Evolutionary conservation across 2,888 invertebrate species (phyloP).

Genomic region (Allacma fusca): DNA sequence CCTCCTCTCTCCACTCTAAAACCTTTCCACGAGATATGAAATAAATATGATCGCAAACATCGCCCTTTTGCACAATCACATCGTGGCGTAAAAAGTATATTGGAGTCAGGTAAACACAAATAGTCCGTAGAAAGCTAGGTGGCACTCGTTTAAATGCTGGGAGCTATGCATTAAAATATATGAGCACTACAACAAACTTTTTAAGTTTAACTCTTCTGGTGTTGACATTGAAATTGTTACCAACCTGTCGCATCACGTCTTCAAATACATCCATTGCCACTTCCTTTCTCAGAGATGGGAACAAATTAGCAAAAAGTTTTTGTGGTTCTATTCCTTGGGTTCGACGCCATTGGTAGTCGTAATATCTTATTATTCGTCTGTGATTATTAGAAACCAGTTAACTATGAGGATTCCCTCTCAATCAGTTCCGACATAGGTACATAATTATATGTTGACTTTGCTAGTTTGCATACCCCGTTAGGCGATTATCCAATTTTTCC

Average conservation of each 20-base stretch:
- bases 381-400: too few relatives aligned
- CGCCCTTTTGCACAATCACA: conserved; percentile 45
- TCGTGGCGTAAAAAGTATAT: conserved; percentile 47
- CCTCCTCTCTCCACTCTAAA: conserved; percentile 31
- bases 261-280: conserved; percentile 47
- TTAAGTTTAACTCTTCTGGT: too few relatives aligned
- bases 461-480: conserved; percentile 23
- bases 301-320: conserved; percentile 47
- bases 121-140: conserved; percentile 38
- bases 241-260: conserved; percentile 45
- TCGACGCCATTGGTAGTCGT: conserved; percentile 50
- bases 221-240: background rate
- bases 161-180: conserved; percentile 25
- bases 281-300: conserved; percentile 49
- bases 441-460: too few relatives aligned
- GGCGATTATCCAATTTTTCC: conserved; percentile 41
- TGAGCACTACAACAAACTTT: background rate
- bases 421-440: too few relatives aligned
- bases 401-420: too few relatives aligned
- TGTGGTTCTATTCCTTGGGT: conserved; percentile 51
- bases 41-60: conserved; percentile 49
- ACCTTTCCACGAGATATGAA: conserved; percentile 47
- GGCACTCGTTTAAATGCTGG: conserved; percentile 45
- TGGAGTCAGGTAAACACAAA: conserved; percentile 45
- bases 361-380: conserved; percentile 48